Evolutionary conservation across 2,797 vertebrate genomes (phyloP).

Genomic region (Chelmon rostratus): DNA sequence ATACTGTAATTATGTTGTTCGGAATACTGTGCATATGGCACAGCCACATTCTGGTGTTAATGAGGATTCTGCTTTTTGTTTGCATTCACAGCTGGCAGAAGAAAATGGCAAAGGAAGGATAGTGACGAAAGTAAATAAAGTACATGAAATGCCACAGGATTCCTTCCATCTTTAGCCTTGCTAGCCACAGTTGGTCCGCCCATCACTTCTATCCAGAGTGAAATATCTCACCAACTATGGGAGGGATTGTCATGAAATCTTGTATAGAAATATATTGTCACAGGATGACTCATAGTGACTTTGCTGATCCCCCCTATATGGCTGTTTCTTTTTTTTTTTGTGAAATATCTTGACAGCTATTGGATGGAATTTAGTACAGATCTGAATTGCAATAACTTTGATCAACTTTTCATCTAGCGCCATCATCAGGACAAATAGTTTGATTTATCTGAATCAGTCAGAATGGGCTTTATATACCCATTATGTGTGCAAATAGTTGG

Average conservation of each 20-base stretch:
- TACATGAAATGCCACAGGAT: neutral
- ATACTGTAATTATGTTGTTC: slow-evolving; percentile 16
- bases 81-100: neutral
- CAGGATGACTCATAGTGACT: neutral
- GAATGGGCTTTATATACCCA: no score
- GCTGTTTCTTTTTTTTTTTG: neutral
- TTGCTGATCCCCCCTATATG: neutral
- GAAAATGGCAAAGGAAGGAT: neutral
- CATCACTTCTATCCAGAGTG: neutral
- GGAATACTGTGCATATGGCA: slow-evolving; percentile 9
- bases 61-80: slow-evolving; percentile 15
- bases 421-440: neutral
- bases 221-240: neutral
- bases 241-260: neutral
- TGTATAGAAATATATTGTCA: neutral
- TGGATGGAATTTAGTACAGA: neutral
- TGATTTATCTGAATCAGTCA: no score
- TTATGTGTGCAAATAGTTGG: no score
- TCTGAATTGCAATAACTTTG: neutral
- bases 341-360: neutral
- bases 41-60: slow-evolving; percentile 2
- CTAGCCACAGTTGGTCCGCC: no score
- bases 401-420: neutral
- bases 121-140: neutral
- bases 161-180: neutral